Base-by-base conservation (phyloP, 2,113 vertebrate species). In the Raja brachyura region DNA sequence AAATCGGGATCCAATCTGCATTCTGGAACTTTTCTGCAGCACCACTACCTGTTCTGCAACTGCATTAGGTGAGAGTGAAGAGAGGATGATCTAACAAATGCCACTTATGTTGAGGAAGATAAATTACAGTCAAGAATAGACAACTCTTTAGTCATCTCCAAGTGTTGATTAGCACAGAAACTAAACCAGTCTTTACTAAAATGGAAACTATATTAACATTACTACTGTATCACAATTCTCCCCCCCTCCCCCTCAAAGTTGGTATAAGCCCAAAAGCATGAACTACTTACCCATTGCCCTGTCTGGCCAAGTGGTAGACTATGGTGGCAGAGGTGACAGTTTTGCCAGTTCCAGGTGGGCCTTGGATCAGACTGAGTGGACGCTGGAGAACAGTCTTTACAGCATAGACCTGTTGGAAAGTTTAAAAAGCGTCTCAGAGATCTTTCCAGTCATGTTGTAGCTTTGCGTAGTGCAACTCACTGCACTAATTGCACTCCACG, bases 251-350 rank as follows among this genome's bases (percentile, higher is more conserved):
- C 11, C 78, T 3, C 48, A 1, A 73, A 20, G 7, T 59, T 83
- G 56, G 48, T 56, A 54, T 48, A 63, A 86, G 56, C 14, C 0
- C n/a, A 16, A 5, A 16, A 8, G n/a, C 13, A 31, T 10, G 5
- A 2, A 13, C 0, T 68, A 93, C 96, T 96, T 96, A 99, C 99
- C 99, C 99, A 0, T 99, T 99, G 95, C 98, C 98, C 95, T 99
- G 98, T 79, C 98, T 97, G 9, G 99, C 99, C 95, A 99, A 96
- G 93, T 99, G 99, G 94, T 99, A 99, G 66, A 99, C 98, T 0
- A 99, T 98, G n/a, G 99, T 99, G 93, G 99, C 99, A 0, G 99
- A 99, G 0, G 99, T 99, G 94, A 99, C 99, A 0, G 99, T 99
- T 94, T 99, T 99, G 18, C 99, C 99, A 0, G 99, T 99, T 93